Conservation (phyloP, 1,140 invertebrate species). For the Drosophila quadrilineata region DNA sequence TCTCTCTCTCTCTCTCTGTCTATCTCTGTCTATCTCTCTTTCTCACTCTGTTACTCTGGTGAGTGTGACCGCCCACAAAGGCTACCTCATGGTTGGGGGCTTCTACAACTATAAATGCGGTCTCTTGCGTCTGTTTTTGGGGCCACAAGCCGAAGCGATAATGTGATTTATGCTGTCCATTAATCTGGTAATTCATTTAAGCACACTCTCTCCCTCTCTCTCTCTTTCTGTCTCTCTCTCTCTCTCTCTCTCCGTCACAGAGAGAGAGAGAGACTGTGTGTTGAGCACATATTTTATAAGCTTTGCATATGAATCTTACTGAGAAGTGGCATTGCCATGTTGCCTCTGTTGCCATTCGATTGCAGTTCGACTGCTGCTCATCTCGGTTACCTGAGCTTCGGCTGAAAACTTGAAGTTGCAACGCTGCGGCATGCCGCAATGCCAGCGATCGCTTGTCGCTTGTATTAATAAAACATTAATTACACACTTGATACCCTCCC, state of each 20-base stretch:
- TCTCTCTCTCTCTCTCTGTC: too few species aligned
- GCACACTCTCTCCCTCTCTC: slow-evolving; percentile 18
- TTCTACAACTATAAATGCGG: slow-evolving; percentile 77
- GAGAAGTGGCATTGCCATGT: slow-evolving; percentile 19
- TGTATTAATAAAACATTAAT: slow-evolving; percentile 81
- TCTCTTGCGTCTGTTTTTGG: slow-evolving; percentile 45
- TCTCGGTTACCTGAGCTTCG: slow-evolving; percentile 59
- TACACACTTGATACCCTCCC: slow-evolving; percentile 74
- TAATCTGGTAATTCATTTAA: slow-evolving; percentile 81
- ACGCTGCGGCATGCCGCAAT: too few species aligned
- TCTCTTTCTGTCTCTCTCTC: not conserved
- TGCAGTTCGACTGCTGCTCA: slow-evolving; percentile 81
- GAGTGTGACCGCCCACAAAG: slow-evolving; percentile 66
- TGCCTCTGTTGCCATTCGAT: slow-evolving; percentile 49
- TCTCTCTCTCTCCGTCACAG: not conserved
- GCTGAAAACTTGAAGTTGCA: too few species aligned
- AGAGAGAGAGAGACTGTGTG: too few species aligned
- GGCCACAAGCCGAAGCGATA: slow-evolving; percentile 79
- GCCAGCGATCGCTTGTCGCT: slow-evolving; percentile 80
- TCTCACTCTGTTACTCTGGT: not conserved
- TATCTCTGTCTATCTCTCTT: too few species aligned
- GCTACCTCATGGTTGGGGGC: slow-evolving; percentile 62
- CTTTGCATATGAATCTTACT: slow-evolving; percentile 76
- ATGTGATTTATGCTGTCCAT: slow-evolving; percentile 81
- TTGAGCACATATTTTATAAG: slow-evolving; percentile 68